Percentiles rank a stretch among this genome's conserved stretches.
Evolutionary conservation across 1,140 invertebrate species (phyloP).

Genomic region (Ips typographus): DNA sequence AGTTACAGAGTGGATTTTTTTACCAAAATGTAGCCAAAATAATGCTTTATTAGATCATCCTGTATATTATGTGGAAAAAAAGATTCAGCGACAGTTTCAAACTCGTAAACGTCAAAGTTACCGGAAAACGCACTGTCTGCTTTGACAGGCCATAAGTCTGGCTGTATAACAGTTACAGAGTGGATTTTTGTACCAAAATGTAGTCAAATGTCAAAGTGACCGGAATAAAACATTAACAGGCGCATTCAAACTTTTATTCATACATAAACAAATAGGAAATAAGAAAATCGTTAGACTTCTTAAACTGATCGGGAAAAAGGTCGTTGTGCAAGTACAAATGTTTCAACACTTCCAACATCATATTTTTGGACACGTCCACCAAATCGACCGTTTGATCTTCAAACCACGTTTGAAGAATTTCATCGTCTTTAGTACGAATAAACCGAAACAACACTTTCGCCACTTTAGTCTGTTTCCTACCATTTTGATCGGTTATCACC

Average conservation of each 20-base stretch:
- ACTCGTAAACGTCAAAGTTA: too few species aligned
- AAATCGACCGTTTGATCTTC: conserved; percentile 53
- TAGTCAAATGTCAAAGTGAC: too few species aligned
- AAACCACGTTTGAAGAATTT: conserved; percentile 55
- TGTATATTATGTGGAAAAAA: too few species aligned
- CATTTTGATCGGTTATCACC: conserved; percentile 40
- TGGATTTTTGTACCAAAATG: too few species aligned
- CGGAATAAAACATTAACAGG: too few species aligned
- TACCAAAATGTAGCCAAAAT: too few species aligned
- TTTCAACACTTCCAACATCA: conserved; percentile 55
- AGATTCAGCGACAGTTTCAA: too few species aligned
- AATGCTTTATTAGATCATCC: too few species aligned
- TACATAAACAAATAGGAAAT: conserved; percentile 56
- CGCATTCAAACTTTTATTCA: conserved; percentile 6
- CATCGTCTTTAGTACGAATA: conserved; percentile 44
- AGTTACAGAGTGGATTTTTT: too few species aligned
- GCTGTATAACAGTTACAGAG: too few species aligned
- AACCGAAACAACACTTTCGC: conserved; percentile 58
- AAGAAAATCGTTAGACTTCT: conserved; percentile 56
- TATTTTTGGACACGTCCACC: conserved; percentile 57
- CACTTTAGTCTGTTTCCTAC: conserved; percentile 44
- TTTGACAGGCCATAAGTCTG: too few species aligned
- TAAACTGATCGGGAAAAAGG: conserved; percentile 56
- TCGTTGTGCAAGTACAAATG: conserved; percentile 58
- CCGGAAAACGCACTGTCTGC: too few species aligned